phyloP scores from a whole-genome alignment of 2,113 vertebrate genomes.

The Phrynocephalus versicolor region DNA sequence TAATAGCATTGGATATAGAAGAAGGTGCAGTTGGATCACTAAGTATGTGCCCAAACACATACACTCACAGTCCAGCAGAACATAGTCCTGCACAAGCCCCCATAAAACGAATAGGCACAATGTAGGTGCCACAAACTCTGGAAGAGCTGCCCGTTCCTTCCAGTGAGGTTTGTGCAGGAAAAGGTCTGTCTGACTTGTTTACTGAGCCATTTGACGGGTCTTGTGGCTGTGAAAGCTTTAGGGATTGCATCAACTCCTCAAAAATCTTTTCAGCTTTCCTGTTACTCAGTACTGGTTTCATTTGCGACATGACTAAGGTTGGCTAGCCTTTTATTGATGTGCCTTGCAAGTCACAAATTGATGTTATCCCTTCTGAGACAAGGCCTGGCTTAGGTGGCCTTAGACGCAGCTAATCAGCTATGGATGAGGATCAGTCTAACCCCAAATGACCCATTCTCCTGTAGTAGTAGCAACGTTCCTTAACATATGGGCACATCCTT shows the following conservation, averaged over 20 bases:
- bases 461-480: background rate
- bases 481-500: background rate
- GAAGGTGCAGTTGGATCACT: background rate
- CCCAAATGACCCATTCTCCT: too few species aligned
- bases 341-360: conserved; percentile 3
- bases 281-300: background rate
- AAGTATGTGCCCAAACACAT: background rate
- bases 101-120: background rate
- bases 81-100: background rate
- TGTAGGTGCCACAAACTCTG: background rate
- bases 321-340: background rate
- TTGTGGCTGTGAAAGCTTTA: background rate
- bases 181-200: background rate
- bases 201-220: background rate
- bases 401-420: background rate
- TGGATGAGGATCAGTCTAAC: background rate
- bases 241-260: background rate
- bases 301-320: background rate
- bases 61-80: background rate
- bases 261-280: background rate
- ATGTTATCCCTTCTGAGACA: background rate
- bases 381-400: background rate
- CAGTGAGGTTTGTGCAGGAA: background rate
- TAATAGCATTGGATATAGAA: background rate
- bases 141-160: background rate